phyloP scores from a whole-genome alignment of 2,797 vertebrate genomes.

The Hipposideros larvatus region DNA sequence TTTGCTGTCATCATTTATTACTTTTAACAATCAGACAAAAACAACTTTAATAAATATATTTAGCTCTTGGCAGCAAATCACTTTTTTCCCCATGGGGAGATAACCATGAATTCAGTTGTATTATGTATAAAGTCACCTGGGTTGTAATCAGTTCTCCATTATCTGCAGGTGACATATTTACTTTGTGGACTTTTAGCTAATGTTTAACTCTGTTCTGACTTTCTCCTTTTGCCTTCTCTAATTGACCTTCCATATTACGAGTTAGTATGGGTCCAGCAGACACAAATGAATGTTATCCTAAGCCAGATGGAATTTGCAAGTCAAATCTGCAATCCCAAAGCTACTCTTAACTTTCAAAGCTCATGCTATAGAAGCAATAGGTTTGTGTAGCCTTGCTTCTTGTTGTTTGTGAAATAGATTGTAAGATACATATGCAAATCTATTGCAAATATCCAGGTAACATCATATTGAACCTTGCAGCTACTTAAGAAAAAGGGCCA shows the following conservation, averaged over 20 bases:
- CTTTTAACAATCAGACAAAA: neutral
- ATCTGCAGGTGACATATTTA: neutral
- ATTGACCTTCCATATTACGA: neutral
- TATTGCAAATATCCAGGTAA: neutral
- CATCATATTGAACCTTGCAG: neutral
- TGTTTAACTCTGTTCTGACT: slow-evolving; percentile 1
- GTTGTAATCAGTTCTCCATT: neutral
- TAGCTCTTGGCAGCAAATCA: neutral
- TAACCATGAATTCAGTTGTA: neutral
- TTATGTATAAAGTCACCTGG: neutral
- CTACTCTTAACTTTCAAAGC: neutral
- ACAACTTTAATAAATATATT: neutral
- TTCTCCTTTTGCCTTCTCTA: neutral
- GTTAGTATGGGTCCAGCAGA: neutral
- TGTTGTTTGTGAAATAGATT: neutral
- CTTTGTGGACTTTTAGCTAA: neutral
- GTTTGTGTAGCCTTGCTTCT: neutral
- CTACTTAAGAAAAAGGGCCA: neutral
- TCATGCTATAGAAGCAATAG: neutral
- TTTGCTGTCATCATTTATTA: neutral
- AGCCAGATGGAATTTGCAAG: neutral
- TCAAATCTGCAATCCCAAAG: no score
- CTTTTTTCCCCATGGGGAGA: neutral
- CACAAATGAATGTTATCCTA: neutral
- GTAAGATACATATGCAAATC: neutral